Base-by-base conservation (phyloP, 2,113 vertebrate genomes). In the Pogonocichla stellata region DNA sequence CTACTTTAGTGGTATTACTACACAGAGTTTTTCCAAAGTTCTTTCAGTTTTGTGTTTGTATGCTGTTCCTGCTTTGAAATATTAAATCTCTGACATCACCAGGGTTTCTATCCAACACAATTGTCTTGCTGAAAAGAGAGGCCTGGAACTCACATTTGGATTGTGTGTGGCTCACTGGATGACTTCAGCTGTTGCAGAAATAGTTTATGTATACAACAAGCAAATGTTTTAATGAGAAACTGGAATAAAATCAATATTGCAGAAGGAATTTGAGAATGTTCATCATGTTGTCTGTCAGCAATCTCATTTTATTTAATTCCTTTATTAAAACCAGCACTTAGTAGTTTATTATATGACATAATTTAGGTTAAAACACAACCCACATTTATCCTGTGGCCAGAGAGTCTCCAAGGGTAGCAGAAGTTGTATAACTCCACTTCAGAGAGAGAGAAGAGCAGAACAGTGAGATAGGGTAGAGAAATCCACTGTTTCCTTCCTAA, bases 291-390 rank as follows among this genome's bases (percentile, higher is more conserved):
- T 70, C 90, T 93, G 85, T 96, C 90, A 97, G 42, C 87, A 95
- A 47, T 36, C 54, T 90, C 58, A 78, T 92, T 93, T 66, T 43
- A 51, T 79, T 66, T 88, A 91, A 93, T 88, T 93, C 31, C 18
- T 94, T 93, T 83, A 94, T 96, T 95, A 90, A 95, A 93, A 61
- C 17, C 94, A 95, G 58, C 42, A 66, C 77, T 86, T 90, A 61
- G 78, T 66, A 86, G 58, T 60, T 86, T 73, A 70, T 73, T 90
- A 36, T 48, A 80, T 93, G 86, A 94, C 77, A 67, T 86, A 79
- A 92, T 84, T 78, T 71, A 81, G 12, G 34, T 80, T 95, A 74
- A 88, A 96, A 88, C 42, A 83, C 34, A 94, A 86, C 22, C 43
- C 7, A 0, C 40, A 61, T 72, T 93, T 50, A 90, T 82, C 38